Conservation (phyloP, 2,888 invertebrate genomes). For the Calliopum simillimum region DNA sequence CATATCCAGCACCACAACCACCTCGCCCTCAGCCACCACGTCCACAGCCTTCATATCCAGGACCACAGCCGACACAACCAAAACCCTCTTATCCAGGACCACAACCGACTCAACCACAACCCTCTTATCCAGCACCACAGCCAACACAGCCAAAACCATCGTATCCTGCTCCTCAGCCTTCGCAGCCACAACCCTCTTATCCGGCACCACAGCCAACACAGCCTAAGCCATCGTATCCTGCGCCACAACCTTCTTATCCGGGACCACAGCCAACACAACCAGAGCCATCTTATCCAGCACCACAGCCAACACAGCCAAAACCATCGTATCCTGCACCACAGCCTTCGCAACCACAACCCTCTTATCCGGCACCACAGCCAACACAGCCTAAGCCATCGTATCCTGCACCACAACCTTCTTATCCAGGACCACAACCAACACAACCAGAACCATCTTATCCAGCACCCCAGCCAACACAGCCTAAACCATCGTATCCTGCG, state of each 20-base stretch:
- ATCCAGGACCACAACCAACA: slow-evolving; percentile 28
- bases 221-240: slow-evolving; percentile 35
- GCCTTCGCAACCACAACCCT: slow-evolving; percentile 37
- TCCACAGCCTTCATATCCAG: slow-evolving; percentile 40
- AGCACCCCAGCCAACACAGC: slow-evolving; percentile 22
- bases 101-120: slow-evolving; percentile 36
- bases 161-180: slow-evolving; percentile 38
- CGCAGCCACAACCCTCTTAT: slow-evolving; percentile 41
- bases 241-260: slow-evolving; percentile 33
- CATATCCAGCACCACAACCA: slow-evolving; percentile 37
- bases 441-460: slow-evolving; percentile 24
- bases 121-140: slow-evolving; percentile 9
- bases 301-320: slow-evolving; percentile 22
- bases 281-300: slow-evolving; percentile 12
- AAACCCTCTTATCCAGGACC: slow-evolving; percentile 43
- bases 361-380: slow-evolving; percentile 39
- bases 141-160: slow-evolving; percentile 33
- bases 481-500: slow-evolving; percentile 31
- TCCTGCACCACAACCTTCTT: slow-evolving; percentile 27
- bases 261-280: slow-evolving; percentile 42
- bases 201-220: slow-evolving; percentile 33
- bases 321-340: slow-evolving; percentile 41
- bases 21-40: slow-evolving; percentile 19
- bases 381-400: slow-evolving; percentile 33
- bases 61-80: slow-evolving; percentile 40